Evolutionary conservation across 2,113 vertebrate species (phyloP).

Genomic region (Gymnocephalus cernua): DNA sequence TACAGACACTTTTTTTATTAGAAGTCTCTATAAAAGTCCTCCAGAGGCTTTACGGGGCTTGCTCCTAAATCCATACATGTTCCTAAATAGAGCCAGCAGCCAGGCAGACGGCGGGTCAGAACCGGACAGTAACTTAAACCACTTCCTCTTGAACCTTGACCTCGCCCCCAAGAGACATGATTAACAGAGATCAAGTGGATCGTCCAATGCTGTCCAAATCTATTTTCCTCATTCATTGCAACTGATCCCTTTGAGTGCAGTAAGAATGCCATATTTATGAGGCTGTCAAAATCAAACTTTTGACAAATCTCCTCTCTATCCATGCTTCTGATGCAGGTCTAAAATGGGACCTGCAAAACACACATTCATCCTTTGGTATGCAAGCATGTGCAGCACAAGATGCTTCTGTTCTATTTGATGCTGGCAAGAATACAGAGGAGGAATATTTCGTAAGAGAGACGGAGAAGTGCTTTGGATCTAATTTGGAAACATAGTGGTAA

Average conservation of each 20-base stretch:
- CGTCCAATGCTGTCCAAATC: background rate
- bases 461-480: slow-evolving; percentile 15
- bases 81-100: slow-evolving; percentile 75
- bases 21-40: slow-evolving; percentile 48
- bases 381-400: slow-evolving; percentile 24
- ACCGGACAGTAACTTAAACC: slow-evolving; percentile 73
- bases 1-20: slow-evolving; percentile 51
- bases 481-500: slow-evolving; percentile 25
- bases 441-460: slow-evolving; percentile 32
- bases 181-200: slow-evolving; percentile 50
- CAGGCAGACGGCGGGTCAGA: slow-evolving; percentile 66
- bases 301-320: background rate
- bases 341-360: slow-evolving; percentile 18
- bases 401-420: slow-evolving; percentile 6
- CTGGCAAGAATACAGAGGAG: background rate
- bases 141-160: slow-evolving; percentile 71
- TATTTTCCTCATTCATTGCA: background rate
- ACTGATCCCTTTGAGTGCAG: background rate
- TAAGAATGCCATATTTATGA: background rate
- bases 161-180: slow-evolving; percentile 35
- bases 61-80: slow-evolving; percentile 52
- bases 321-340: slow-evolving; percentile 3
- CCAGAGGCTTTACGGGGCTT: slow-evolving; percentile 31
- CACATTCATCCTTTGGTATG: slow-evolving; percentile 7
- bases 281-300: background rate